A percentile compares a stretch with the other conserved stretches of the same genome.
These are phyloP conservation scores for Lindbergichthys nudifrons DNA, from an alignment of 2,797 vertebrate species.

Conservation along the genomic window DNA sequence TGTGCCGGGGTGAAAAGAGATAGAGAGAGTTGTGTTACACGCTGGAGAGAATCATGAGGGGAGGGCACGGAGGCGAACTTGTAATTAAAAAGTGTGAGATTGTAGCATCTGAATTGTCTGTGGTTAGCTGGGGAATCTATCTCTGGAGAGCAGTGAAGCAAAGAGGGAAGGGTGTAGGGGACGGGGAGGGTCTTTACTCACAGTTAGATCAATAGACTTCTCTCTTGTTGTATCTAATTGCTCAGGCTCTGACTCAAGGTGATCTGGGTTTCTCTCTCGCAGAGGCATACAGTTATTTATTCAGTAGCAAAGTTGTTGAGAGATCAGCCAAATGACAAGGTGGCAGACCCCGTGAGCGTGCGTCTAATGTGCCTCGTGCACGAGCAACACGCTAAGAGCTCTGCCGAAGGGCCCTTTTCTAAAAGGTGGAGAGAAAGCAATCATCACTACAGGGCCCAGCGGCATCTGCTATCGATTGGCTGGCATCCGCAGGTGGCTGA, in stretches of 20 bases:
- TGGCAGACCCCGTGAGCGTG: constrained; percentile 1
- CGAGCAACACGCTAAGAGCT: constrained; percentile 35
- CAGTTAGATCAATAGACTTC: constrained; percentile 72
- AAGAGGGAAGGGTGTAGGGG: constrained; percentile 19
- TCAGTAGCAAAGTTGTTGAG: constrained; percentile 21
- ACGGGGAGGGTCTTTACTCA: constrained; percentile 53
- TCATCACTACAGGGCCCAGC: constrained; percentile 69
- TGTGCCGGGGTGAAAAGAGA: constrained; percentile 1
- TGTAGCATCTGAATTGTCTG: constrained; percentile 69
- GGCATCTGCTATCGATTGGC: constrained; percentile 78
- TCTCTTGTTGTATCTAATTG: constrained; percentile 68
- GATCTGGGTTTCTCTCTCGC: constrained; percentile 47
- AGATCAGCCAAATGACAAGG: constrained; percentile 46
- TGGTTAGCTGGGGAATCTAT: constrained; percentile 45
- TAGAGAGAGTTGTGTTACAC: constrained; percentile 19
- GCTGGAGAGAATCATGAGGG: constrained; percentile 12
- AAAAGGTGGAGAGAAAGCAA: constrained; percentile 67
- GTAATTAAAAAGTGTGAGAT: constrained; percentile 75
- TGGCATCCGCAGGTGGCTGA: constrained; percentile 72
- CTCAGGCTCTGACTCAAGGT: constrained; percentile 57
- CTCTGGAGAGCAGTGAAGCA: constrained; percentile 50
- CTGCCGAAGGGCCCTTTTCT: constrained; percentile 53
- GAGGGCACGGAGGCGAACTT: constrained; percentile 27
- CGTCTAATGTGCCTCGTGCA: background rate
- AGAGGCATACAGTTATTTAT: constrained; percentile 38